Percentiles rank a stretch among this genome's conserved stretches.
These are phyloP conservation scores for Thaumetopoea pityocampa DNA, from an alignment of 1,140 invertebrate genomes.

Conservation along the genomic window DNA sequence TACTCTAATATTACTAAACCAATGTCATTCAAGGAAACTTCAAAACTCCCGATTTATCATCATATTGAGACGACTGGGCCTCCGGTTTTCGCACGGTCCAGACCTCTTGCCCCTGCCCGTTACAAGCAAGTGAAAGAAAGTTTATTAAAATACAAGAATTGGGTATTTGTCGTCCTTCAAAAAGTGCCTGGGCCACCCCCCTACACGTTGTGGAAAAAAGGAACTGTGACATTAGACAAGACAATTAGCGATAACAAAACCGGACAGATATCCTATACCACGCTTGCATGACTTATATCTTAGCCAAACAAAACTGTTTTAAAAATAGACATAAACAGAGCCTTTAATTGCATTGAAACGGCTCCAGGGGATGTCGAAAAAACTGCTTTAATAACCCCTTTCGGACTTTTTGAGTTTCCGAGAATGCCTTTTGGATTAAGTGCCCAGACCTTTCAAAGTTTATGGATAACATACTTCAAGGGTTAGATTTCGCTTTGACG, in stretches of 20 bases:
- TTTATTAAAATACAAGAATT: slow-evolving; percentile 13
- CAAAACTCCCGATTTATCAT: slow-evolving; percentile 5
- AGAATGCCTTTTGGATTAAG: too few relatives aligned
- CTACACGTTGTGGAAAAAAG: slow-evolving; percentile 18
- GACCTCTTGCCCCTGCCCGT: background rate
- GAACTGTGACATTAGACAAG: slow-evolving; percentile 10
- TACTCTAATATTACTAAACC: slow-evolving; percentile 16
- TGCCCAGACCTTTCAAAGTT: slow-evolving; percentile 8
- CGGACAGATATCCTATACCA: slow-evolving; percentile 17
- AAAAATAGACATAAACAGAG: too few relatives aligned
- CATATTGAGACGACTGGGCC: slow-evolving; percentile 15
- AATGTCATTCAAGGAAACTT: slow-evolving; percentile 7
- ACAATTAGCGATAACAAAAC: slow-evolving; percentile 16
- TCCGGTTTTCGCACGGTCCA: background rate
- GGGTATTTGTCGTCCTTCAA: slow-evolving; percentile 19
- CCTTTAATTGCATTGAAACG: slow-evolving; percentile 1
- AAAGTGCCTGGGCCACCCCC: slow-evolving; percentile 16
- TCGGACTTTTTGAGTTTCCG: too few relatives aligned
- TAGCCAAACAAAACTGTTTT: slow-evolving; percentile 7
- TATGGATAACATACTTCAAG: slow-evolving; percentile 1
- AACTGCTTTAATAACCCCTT: too few relatives aligned
- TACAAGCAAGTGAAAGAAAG: slow-evolving; percentile 13
- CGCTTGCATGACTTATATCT: slow-evolving; percentile 9
- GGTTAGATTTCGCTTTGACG: slow-evolving; percentile 6
- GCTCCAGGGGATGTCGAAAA: background rate